phyloP scores from a whole-genome alignment of 2,888 invertebrate species.

The Lasiommata megera region DNA sequence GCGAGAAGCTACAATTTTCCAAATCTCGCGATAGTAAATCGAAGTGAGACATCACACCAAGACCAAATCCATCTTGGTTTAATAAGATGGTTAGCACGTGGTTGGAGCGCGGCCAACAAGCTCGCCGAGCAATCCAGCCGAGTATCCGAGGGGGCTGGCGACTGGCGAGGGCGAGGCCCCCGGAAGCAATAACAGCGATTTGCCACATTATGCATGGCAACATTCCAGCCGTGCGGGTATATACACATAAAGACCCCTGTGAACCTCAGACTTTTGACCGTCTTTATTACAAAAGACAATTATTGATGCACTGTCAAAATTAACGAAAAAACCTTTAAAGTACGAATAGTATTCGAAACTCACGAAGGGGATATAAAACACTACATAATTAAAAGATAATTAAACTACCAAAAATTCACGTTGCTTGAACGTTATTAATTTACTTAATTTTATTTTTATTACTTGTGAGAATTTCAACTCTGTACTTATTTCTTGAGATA shows the following conservation, averaged over 20 bases:
- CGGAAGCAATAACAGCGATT: slow-evolving; percentile 58
- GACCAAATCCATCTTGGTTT: slow-evolving; percentile 8
- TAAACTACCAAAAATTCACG: no score
- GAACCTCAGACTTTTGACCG: neutral
- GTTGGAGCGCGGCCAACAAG: slow-evolving; percentile 34
- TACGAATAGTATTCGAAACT: no score
- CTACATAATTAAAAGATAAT: no score
- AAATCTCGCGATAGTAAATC: no score
- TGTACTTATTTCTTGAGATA: no score
- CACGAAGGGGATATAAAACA: no score
- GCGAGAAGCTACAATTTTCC: no score
- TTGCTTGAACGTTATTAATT: no score
- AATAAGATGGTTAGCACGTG: slow-evolving; percentile 30
- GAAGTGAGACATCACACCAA: slow-evolving; percentile 5
- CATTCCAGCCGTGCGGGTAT: slow-evolving; percentile 43
- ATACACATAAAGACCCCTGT: slow-evolving; percentile 16
- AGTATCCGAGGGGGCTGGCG: slow-evolving; percentile 30
- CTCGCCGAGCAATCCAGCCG: slow-evolving; percentile 24
- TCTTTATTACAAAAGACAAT: neutral
- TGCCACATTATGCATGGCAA: slow-evolving; percentile 57
- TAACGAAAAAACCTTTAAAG: no score
- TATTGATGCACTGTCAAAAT: no score
- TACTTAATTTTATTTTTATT: no score
- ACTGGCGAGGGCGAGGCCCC: slow-evolving; percentile 32
- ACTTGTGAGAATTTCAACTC: no score